Evolutionary conservation across 2,113 vertebrate genomes (phyloP).

Genomic region (Equus przewalskii): DNA sequence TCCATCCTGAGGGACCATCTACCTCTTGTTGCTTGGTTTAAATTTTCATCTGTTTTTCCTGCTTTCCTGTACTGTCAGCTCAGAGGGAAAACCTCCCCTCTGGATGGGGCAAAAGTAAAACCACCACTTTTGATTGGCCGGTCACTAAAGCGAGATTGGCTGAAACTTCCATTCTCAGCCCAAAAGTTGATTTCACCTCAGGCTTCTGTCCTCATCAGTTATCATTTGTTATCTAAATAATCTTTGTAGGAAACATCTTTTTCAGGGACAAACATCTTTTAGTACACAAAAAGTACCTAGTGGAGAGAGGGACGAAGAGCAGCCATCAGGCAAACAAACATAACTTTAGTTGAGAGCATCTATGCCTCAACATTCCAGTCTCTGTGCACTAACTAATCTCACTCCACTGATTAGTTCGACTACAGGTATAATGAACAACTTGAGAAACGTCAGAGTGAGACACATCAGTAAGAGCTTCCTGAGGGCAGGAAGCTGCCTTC

Average conservation of each 20-base stretch:
- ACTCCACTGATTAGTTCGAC: neutral
- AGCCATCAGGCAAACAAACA: conserved; percentile 17
- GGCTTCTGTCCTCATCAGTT: neutral
- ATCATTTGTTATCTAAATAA: conserved; percentile 8
- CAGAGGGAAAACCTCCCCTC: neutral
- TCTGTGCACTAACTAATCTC: neutral
- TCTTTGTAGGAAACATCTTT: neutral
- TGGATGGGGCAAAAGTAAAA: neutral
- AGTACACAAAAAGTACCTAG: neutral
- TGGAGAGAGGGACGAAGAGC: neutral
- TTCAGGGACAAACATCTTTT: conserved; percentile 3
- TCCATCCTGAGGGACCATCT: neutral
- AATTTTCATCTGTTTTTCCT: conserved; percentile 47
- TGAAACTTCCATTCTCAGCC: neutral
- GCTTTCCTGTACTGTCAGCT: neutral
- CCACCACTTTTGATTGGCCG: neutral
- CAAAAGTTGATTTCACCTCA: neutral
- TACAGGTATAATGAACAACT: neutral
- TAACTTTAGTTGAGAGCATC: neutral
- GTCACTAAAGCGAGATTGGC: neutral
- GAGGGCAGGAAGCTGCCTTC: neutral
- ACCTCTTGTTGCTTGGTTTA: neutral
- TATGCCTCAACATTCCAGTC: neutral
- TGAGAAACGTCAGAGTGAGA: neutral
- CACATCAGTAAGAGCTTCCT: neutral